phyloP scores from a whole-genome alignment of 2,888 invertebrate genomes.

The Drosophila robusta region DNA sequence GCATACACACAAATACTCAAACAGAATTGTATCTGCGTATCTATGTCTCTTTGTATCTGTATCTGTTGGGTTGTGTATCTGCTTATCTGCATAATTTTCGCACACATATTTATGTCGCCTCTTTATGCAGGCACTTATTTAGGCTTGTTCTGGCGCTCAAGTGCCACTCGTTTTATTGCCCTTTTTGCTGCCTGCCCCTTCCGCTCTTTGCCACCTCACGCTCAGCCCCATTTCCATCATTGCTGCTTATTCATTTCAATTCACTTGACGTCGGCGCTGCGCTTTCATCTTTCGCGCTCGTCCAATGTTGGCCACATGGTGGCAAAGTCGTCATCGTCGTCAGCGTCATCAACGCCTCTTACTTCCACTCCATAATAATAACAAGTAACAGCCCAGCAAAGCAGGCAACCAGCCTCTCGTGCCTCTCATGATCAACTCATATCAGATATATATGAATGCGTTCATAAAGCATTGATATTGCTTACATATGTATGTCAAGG shows the following conservation, averaged over 20 bases:
- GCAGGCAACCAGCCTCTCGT: conserved; percentile 8
- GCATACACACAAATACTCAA: conserved; percentile 16
- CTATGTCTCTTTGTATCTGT: conserved; percentile 19
- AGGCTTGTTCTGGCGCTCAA: conserved; percentile 65
- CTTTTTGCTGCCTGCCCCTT: conserved; percentile 47
- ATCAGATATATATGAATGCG: conserved; percentile 14
- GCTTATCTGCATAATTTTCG: conserved; percentile 69
- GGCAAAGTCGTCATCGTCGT: conserved; percentile 43
- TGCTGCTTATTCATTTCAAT: conserved; percentile 67
- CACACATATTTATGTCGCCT: conserved; percentile 64
- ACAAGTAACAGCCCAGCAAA: conserved; percentile 33
- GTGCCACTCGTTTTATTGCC: conserved; percentile 73
- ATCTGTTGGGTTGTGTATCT: conserved; percentile 26
- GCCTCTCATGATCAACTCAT: conserved; percentile 17
- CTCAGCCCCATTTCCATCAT: conserved; percentile 28
- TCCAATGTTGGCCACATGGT: conserved; percentile 54
- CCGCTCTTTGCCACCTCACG: neutral
- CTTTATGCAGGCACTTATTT: conserved; percentile 68
- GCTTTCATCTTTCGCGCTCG: conserved; percentile 66
- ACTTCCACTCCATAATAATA: conserved; percentile 42
- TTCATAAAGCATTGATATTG: conserved; percentile 1
- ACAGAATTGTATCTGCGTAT: conserved; percentile 2
- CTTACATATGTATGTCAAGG: conserved; percentile 19
- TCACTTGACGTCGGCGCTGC: conserved; percentile 62
- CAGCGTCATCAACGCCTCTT: conserved; percentile 43